These are phyloP conservation scores for Antheraea yamamai DNA, from an alignment of 2,888 invertebrate genomes.

Conservation along the genomic window DNA sequence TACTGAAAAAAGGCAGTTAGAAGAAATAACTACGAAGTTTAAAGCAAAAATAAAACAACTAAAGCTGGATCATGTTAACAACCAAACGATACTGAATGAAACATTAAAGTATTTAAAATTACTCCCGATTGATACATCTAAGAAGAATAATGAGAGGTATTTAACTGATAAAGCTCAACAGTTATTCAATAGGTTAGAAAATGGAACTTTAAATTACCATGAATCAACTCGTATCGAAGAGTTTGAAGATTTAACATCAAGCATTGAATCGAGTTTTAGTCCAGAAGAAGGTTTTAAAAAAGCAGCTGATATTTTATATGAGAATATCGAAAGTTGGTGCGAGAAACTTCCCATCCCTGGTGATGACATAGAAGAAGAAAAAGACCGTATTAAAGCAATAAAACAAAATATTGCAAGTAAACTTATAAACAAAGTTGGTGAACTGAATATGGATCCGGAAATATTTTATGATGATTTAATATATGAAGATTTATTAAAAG, in stretches of 20 bases:
- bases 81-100: constrained; percentile 23
- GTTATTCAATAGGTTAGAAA: constrained; percentile 22
- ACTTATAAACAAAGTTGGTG: constrained; percentile 47
- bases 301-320: constrained; percentile 38
- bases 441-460: constrained; percentile 54
- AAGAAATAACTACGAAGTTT: constrained; percentile 22
- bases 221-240: not conserved
- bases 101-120: constrained; percentile 25
- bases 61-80: constrained; percentile 18
- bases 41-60: constrained; percentile 17
- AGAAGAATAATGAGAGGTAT: constrained; percentile 23
- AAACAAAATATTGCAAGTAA: constrained; percentile 45
- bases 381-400: constrained; percentile 32
- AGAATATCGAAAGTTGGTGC: constrained; percentile 45
- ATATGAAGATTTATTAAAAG: constrained; percentile 48
- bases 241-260: constrained; percentile 4
- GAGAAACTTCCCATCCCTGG: constrained; percentile 39
- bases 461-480: constrained; percentile 49
- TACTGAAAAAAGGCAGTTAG: constrained; percentile 24
- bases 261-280: constrained; percentile 7
- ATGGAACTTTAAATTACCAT: not conserved
- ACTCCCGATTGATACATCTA: constrained; percentile 30
- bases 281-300: constrained; percentile 30
- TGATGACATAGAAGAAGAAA: constrained; percentile 32
- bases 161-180: constrained; percentile 28